phyloP scores from a whole-genome alignment of 2,797 vertebrate species.

The Enteromius thamalakanensis region DNA sequence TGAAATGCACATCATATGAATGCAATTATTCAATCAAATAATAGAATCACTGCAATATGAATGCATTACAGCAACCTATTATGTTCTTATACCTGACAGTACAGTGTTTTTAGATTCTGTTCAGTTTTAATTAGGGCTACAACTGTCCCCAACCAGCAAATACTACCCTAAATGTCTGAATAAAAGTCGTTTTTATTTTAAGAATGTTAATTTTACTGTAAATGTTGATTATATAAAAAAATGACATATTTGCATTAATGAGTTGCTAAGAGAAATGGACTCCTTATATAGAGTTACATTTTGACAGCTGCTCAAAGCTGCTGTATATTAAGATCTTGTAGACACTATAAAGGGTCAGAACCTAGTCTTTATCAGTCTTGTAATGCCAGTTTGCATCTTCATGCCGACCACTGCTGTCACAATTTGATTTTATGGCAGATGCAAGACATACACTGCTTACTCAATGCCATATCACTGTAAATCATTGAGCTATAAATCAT shows the following conservation, averaged over 20 bases:
- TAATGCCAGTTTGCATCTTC: background rate
- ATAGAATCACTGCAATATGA: background rate
- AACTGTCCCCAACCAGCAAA: background rate
- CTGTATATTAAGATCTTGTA: conserved; percentile 15
- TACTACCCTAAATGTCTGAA: background rate
- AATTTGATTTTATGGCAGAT: background rate
- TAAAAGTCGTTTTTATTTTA: background rate
- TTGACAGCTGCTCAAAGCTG: conserved; percentile 33
- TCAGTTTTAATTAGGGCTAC: background rate
- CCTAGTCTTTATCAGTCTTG: background rate
- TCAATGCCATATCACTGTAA: background rate
- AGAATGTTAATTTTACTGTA: background rate
- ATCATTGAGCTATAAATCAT: background rate
- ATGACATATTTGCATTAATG: background rate
- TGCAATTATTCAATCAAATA: background rate
- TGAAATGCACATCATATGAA: background rate
- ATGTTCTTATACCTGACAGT: background rate
- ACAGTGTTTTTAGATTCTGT: background rate
- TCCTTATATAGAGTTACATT: background rate
- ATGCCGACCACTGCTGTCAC: background rate
- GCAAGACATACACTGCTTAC: background rate
- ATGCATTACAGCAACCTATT: background rate
- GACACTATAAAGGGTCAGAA: background rate
- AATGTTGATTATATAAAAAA: background rate
- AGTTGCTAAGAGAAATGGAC: background rate